Base-by-base conservation (phyloP, 2,797 vertebrate species). In the Cygnus olor region DNA sequence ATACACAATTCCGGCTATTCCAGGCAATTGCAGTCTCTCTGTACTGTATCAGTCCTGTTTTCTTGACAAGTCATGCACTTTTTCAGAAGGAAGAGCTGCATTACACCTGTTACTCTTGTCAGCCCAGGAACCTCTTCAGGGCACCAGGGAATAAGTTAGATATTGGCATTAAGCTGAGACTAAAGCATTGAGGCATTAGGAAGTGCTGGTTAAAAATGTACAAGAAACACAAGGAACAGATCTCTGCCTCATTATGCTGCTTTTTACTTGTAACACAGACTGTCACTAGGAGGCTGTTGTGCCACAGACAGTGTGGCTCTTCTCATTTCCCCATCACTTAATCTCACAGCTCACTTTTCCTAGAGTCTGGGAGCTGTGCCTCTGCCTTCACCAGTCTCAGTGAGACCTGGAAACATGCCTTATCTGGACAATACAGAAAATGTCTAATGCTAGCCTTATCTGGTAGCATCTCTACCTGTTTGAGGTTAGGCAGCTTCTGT, bases 271-370 rank as follows among this genome's bases (percentile, higher is more conserved):
- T 16, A 19, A 10, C 28, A 24, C 5, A 84, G 68, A 24, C n/a
- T 76, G 73, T 64, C 16, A 0, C 60, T 82, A 56, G 80, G 76
- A 85, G 80, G 80, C 58, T 34, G 19, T 5, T 88, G 57, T 82
- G 56, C 16, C 68, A 45, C 0, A 0, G 18, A 9, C 56, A 57
- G 15, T 1, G 2, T 1, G 7, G 16, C 17, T 10, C 36, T 72
- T 66, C 57, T 68, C 9, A 19, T 61, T 80, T 90, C 38, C 64
- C 7, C 16, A 5, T 15, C 7, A 15, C 14, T 56, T 84, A 79
- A 73, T 79, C 24, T 2, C 63, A n/a, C 18, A 77, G 18, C 36
- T 22, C 11, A 28, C 30, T 4, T 32, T 64, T 81, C 74, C 16
- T 17, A 16, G 27, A 24, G 11, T 22, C 71, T 68, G 36, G 44